phyloP scores from a whole-genome alignment of 2,797 vertebrate species.

The Platyrinchus mystaceus region DNA sequence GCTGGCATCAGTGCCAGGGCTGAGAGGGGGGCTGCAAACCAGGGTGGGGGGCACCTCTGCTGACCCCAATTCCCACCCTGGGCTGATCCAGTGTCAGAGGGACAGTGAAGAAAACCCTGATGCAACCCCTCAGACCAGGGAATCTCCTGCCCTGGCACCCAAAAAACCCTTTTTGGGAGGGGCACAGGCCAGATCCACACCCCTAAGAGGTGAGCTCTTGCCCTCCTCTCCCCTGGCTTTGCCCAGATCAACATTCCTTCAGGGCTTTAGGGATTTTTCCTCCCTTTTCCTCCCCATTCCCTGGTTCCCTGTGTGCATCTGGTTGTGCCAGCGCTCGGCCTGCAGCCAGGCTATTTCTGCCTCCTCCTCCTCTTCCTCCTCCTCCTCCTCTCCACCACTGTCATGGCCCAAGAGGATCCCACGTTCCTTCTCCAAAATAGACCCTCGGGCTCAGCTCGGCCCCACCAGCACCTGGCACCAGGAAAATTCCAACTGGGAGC shows the following conservation, averaged over 20 bases:
- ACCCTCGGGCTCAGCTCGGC: accelerated
- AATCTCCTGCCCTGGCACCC: not conserved
- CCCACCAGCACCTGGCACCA: accelerated
- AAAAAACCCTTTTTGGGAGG: not conserved
- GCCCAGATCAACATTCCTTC: not conserved
- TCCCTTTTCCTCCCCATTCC: not conserved
- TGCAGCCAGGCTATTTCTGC: slow-evolving; percentile 12
- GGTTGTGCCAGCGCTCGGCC: not conserved
- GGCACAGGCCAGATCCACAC: accelerated
- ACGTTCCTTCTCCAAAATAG: not conserved
- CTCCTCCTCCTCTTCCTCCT: not conserved
- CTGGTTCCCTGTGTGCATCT: not conserved
- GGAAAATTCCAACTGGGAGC: not conserved
- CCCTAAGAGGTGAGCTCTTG: not conserved
- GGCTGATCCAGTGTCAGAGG: accelerated
- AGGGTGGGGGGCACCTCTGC: not conserved
- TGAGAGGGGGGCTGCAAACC: too few relatives aligned
- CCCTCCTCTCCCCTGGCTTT: not conserved
- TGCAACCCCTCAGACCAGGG: not conserved
- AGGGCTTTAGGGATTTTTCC: not conserved
- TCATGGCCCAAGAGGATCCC: not conserved
- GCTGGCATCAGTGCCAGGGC: not conserved
- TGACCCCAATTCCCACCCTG: not conserved
- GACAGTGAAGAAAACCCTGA: not conserved
- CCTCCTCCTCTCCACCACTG: not conserved